These are phyloP conservation scores for Hoplodrina blanda DNA, from an alignment of 2,888 invertebrate species.

Conservation along the genomic window DNA sequence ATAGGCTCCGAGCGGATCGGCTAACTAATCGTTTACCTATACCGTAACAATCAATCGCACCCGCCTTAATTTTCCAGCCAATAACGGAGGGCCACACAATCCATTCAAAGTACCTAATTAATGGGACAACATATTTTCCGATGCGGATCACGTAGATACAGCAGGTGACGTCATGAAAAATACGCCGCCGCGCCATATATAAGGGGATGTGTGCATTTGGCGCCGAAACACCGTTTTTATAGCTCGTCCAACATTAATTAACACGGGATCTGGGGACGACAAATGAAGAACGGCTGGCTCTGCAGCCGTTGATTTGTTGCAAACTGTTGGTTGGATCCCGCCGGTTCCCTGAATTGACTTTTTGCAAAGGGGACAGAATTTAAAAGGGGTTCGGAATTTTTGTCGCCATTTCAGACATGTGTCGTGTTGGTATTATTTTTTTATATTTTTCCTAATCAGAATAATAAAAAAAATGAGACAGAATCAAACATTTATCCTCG, in stretches of 20 bases:
- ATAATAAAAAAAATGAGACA: not conserved
- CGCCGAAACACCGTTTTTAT: conserved; percentile 71
- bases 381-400: conserved; percentile 32
- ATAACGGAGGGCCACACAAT: conserved; percentile 78
- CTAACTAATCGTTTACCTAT: conserved; percentile 76
- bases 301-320: conserved; percentile 61
- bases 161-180: conserved; percentile 84
- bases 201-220: conserved; percentile 66
- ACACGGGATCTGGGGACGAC: conserved; percentile 69
- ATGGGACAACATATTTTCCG: conserved; percentile 83
- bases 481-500: conserved; percentile 12
- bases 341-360: conserved; percentile 33
- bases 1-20: conserved; percentile 53
- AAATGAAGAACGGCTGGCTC: conserved; percentile 71
- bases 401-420: conserved; percentile 19
- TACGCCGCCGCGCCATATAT: conserved; percentile 70
- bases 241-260: conserved; percentile 74
- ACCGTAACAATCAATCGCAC: conserved; percentile 80
- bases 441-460: not conserved
- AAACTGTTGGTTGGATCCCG: conserved; percentile 39
- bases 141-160: conserved; percentile 79
- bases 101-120: conserved; percentile 85
- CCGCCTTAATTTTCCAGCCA: conserved; percentile 82
- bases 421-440: conserved; percentile 3
- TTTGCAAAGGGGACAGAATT: conserved; percentile 60